Evolutionary conservation across 2,113 vertebrate genomes (phyloP), one percentile per base, ranked within the genome.

Genomic region (Coreoperca whiteheadi): DNA sequence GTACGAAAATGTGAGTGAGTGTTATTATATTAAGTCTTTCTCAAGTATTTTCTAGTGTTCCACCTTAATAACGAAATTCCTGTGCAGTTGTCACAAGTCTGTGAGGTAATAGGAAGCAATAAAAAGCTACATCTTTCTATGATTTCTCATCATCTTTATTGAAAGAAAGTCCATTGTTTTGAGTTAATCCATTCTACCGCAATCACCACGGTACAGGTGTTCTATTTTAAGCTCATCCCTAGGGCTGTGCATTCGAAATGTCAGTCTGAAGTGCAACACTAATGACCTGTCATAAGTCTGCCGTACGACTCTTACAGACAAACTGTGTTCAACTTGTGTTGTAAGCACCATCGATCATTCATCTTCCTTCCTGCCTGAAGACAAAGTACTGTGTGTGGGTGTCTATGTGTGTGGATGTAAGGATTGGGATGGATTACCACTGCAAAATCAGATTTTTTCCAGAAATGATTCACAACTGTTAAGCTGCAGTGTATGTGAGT

Each of bases 121-220:
- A 32, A 28, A 72, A 65, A 41, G 6, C 48, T 56, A 1, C 4
- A 48, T 37, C 37, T 68, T 28, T 56, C 6, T 25, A n/a, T 66
- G 6, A 57, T 63, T 77, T 83, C 37, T 81, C 48, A 57, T 83
- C 10, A 15, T 56, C 39, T 67, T 34, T 73, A 39, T 34, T 60
- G 5, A 79, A 63, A 80, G 34, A 74, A 43, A 67, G 16, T 78
- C n/a, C 20, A 50, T 75, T 85, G 60, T 82, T 79, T 81, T 48
- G 70, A 68, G 56, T 84, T 73, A 82, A 85, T 90, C 84, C 59
- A 79, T 63, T 83, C n/a, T 43, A n/a, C 48, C 1, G 7, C 53
- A 72, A 80, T 71, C 77, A 53, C 23, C 8, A 20, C 7, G 8
- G 50, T 67, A 78, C 82, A 84, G 80, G 75, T 89, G 37, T 41